Evolutionary conservation across 2,113 vertebrate genomes (phyloP), one percentile per base, ranked within the genome.

Genomic region (Colossoma macropomum): DNA sequence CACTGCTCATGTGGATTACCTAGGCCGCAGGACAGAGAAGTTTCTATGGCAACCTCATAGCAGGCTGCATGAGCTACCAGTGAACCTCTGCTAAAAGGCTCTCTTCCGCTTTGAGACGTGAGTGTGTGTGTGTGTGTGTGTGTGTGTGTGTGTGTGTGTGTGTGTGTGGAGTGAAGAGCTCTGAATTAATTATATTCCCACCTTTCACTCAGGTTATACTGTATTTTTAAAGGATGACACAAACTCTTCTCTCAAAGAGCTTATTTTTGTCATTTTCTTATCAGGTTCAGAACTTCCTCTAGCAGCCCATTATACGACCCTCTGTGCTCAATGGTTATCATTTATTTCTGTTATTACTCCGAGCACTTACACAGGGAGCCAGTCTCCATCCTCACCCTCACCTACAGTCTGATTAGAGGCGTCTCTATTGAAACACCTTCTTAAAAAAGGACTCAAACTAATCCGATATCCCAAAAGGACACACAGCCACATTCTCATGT

Each of bases 1-100:
- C 41, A 78, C 28, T 23, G 77, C 83, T 82, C 87, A 77, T 90
- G 87, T 88, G 87, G 87, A 88, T 88, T 88, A 86, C 84, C 84
- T 81, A 84, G 86, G 77, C 84, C 82, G 81, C 86, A 86, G 84
- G 82, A 86, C 81, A 86, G 87, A 83, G 48, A 71, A 72, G 87
- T 86, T 88, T 84, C 87, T 86, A 86, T 88, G 82, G 84, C 74
- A 88, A 88, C 87, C 69, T 79, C 75, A 70, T 77, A 88, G 77
- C 56, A 83, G 83, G 59, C 81, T 84, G 45, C 78, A 81, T 79
- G 78, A 74, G 78, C 82, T 85, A 86, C 71, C 70, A 15, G 28
- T 79, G 66, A 74, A 86, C 69, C 78, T 78, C 72, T 62, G 65
- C 62, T 82, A 72, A 71, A 83, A 81, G 77, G 38, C 78, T 63